Conservation (phyloP, 1,140 invertebrate species). For the Drosophila pectinifera region DNA sequence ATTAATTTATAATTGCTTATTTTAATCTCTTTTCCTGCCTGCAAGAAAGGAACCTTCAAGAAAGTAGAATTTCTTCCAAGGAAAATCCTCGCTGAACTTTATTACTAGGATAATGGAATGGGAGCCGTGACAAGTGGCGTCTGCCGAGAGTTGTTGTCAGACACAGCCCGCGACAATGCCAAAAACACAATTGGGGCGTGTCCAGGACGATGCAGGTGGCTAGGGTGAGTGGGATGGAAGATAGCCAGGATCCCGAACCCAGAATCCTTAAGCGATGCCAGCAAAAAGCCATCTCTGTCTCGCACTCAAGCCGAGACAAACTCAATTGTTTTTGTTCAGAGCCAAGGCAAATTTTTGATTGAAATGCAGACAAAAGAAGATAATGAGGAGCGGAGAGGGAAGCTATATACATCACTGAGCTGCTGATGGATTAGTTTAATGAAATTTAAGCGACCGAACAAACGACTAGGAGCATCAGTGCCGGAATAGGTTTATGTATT, state of each 20-base stretch:
- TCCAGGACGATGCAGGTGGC: slow-evolving; percentile 41
- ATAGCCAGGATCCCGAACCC: slow-evolving; percentile 1
- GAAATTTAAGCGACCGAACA: slow-evolving; percentile 44
- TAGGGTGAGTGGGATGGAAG: background rate
- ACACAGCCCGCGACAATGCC: slow-evolving; percentile 77
- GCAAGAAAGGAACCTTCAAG: background rate
- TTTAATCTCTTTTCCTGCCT: background rate
- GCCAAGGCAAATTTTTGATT: slow-evolving; percentile 74
- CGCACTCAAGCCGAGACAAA: slow-evolving; percentile 44
- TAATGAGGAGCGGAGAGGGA: slow-evolving; percentile 20
- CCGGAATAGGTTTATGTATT: background rate
- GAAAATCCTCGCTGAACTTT: slow-evolving; percentile 6
- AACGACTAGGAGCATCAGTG: background rate
- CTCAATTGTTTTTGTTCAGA: slow-evolving; percentile 76
- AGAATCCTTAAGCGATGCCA: slow-evolving; percentile 49
- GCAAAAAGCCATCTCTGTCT: slow-evolving; percentile 15
- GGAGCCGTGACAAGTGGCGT: slow-evolving; percentile 48
- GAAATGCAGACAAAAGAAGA: slow-evolving; percentile 63
- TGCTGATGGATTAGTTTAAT: slow-evolving; percentile 74
- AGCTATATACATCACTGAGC: slow-evolving; percentile 8
- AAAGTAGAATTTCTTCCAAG: background rate
- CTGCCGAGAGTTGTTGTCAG: slow-evolving; percentile 70
- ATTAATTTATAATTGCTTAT: too few relatives aligned
- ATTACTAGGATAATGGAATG: background rate
- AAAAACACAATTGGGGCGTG: slow-evolving; percentile 82